These are phyloP conservation scores for Diglossa brunneiventris DNA, from an alignment of 2,113 vertebrate species.

Conservation along the genomic window DNA sequence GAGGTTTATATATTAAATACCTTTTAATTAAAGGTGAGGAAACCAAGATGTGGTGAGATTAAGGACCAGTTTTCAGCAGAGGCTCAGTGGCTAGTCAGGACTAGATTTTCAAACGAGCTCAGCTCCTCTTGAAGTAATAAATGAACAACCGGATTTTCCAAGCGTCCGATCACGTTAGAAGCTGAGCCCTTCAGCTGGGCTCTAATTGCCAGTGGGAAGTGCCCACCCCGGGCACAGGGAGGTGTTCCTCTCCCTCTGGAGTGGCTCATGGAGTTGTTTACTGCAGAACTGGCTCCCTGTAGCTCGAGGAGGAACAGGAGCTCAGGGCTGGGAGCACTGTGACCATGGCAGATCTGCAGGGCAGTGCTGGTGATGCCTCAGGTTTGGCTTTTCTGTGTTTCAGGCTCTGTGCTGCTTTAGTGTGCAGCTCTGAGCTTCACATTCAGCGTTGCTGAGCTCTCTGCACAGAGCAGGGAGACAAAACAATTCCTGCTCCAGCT, in stretches of 20 bases:
- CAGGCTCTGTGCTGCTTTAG: neutral
- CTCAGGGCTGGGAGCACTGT: neutral
- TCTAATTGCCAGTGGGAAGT: neutral
- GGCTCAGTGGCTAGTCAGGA: neutral
- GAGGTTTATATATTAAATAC: neutral
- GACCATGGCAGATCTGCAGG: accelerated
- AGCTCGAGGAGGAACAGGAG: accelerated
- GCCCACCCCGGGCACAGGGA: neutral
- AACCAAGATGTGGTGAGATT: conserved; percentile 31
- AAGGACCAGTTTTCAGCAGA: conserved; percentile 34
- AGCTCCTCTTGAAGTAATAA: neutral
- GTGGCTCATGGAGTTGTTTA: accelerated
- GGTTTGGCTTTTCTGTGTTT: accelerated
- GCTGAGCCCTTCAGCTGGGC: neutral
- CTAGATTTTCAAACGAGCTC: conserved; percentile 2
- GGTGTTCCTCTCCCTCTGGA: neutral
- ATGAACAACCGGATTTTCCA: neutral
- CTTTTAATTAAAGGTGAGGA: conserved; percentile 57
- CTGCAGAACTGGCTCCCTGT: neutral
- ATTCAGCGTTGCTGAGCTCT: neutral
- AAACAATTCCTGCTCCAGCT: neutral
- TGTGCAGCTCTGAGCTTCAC: neutral
- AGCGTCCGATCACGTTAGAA: accelerated
- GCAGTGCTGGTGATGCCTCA: neutral
- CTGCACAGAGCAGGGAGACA: neutral